phyloP scores from a whole-genome alignment of 2,113 vertebrate species.

The Hucho hucho region DNA sequence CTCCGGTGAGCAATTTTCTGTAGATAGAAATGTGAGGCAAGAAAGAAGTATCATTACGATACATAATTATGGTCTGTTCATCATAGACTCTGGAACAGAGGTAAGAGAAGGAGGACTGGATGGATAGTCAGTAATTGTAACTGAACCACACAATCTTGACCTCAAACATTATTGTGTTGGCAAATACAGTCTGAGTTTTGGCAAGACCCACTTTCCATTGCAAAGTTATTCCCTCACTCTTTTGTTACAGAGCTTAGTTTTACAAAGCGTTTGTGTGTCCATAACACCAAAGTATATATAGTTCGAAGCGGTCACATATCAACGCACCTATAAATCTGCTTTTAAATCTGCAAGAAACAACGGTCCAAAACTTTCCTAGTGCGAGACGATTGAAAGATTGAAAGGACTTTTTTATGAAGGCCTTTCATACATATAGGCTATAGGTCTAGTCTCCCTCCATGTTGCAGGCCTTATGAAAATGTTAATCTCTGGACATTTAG shows the following conservation, averaged over 20 bases:
- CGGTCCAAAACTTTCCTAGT: slow-evolving; percentile 33
- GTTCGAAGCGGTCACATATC: slow-evolving; percentile 36
- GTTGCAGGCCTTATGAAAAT: slow-evolving; percentile 33
- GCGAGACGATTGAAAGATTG: not conserved
- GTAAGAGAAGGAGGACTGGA: slow-evolving; percentile 28
- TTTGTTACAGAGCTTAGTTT: slow-evolving; percentile 48
- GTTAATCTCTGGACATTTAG: slow-evolving; percentile 26
- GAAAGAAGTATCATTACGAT: slow-evolving; percentile 35
- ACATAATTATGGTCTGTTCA: slow-evolving; percentile 47
- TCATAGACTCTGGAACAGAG: slow-evolving; percentile 50
- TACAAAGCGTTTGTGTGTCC: slow-evolving; percentile 49
- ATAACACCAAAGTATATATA: slow-evolving; percentile 52
- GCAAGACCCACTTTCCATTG: slow-evolving; percentile 58
- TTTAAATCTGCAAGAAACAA: slow-evolving; percentile 34
- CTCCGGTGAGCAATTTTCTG: slow-evolving; percentile 22
- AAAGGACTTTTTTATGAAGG: slow-evolving; percentile 14
- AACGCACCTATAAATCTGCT: slow-evolving; percentile 38
- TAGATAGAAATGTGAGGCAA: slow-evolving; percentile 32
- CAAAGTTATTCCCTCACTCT: slow-evolving; percentile 53
- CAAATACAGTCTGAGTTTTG: slow-evolving; percentile 49
- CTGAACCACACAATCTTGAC: slow-evolving; percentile 55
- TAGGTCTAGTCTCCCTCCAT: not conserved
- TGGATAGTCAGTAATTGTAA: slow-evolving; percentile 55
- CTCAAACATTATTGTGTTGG: slow-evolving; percentile 56
- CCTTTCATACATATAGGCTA: slow-evolving; percentile 5